Base-by-base conservation (phyloP, 2,888 invertebrate genomes). In the Limnephilus lunatus region DNA sequence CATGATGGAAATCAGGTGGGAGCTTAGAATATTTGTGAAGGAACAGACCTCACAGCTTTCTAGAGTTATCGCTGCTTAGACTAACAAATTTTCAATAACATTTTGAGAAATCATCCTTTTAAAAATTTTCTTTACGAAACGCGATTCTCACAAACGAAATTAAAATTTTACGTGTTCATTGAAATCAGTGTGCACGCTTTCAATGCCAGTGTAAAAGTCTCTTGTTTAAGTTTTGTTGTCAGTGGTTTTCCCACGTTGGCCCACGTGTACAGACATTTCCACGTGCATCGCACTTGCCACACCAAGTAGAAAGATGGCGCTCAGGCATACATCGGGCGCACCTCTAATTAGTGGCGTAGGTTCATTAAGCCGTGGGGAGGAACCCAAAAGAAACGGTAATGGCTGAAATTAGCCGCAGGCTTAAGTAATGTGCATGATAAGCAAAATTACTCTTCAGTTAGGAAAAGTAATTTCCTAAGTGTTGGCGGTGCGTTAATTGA, bases 371-470 rank as follows among this genome's bases (percentile, higher is more conserved):
- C 53, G 88, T 39, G 82, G 87, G 92, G 93, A 85, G 86, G 90
- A 53, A 68, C 39, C 88, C 39, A 90, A 90, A 93, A 93, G 91
- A 93, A 93, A 91, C 81, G 89, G 85, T 93, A 92, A 93, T 93
- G 92, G 92, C 91, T 89, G 83, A 92, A 93, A 92, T 93, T 92
- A 93, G 92, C 93, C 93, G 68, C 82, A 81, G 80, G 92, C 91
- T 93, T 92, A 93, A 93, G 93, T 93, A 93, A 93, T 91, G 92
- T 89, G 83, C 91, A 92, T 93, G 93, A 93, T 93, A 93, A 92
- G 93, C 93, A 68, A 87, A 92, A 92, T 91, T 90, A 91, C 89
- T 80, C 85, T 85, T 85, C 80, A 35, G 48, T 39, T 32, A 88
- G 53, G 25, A 89, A 91, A 89, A 91, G 92, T 92, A 92, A 93